Evolutionary conservation across 1,140 invertebrate species (phyloP), one percentile per base, ranked within the genome.

Genomic region (Frieseomelitta varia): DNA sequence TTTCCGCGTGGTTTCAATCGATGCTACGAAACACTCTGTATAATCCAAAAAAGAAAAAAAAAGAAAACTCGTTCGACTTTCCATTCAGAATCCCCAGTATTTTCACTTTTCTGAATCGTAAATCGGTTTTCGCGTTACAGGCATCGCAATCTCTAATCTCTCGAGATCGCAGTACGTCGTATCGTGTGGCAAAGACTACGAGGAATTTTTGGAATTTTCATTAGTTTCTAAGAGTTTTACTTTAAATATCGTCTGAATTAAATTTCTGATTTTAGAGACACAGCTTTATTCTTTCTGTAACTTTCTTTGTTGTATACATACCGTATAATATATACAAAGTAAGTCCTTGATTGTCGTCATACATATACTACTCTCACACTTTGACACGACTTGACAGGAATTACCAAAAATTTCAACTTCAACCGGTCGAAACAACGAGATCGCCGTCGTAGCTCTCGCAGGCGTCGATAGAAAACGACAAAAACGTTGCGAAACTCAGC

Each of bases 371-470:
- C n/a, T n/a, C n/a, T n/a, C n/a, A n/a, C n/a, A n/a, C n/a, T n/a
- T n/a, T n/a, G n/a, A n/a, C n/a, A n/a, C n/a, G n/a, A n/a, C n/a
- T n/a, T n/a, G n/a, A n/a, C n/a, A n/a, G n/a, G n/a, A n/a, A 80
- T 80, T 34, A 19, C 4, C 53, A 12, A 72, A 73, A 27, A 72
- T 79, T 47, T n/a, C 21, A 51, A 79, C 67, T 39, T 39, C 4
- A 72, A 79, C 58, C 53, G 21, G 67, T 58, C 58, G 56, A 15
- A 17, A 72, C 34, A 63, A 72, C 11, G 15, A 81, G 24, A 81
- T 75, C 71, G 47, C 71, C 71, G 63, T 75, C 58, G 56, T 34
- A 71, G 51, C 51, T 24, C 4, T 12, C 15, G 27, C 21, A 34
- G 21, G 39, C 6, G 39, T 47, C 19, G 55, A n/a, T n/a, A 55